These are phyloP conservation scores for Cheiracanthium punctorium DNA, from an alignment of 2,888 invertebrate species.

Conservation along the genomic window DNA sequence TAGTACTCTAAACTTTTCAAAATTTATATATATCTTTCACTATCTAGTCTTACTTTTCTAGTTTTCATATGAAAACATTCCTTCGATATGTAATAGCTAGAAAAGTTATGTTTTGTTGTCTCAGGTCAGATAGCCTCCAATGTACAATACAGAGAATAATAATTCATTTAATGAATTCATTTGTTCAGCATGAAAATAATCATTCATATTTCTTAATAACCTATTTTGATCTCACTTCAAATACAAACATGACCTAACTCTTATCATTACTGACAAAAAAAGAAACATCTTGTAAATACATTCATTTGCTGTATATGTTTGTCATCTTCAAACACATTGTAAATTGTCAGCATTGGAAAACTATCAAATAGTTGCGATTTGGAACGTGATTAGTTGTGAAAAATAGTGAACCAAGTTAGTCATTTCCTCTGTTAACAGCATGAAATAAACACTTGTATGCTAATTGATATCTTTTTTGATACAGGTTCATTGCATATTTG, in stretches of 20 bases:
- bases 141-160: background rate
- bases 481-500: conserved; percentile 49
- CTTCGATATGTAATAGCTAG: background rate
- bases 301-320: conserved; percentile 10
- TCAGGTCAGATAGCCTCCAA: background rate
- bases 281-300: background rate
- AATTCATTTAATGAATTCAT: background rate
- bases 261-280: background rate
- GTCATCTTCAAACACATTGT: background rate
- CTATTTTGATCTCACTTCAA: background rate
- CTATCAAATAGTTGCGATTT: background rate
- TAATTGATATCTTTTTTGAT: conserved; percentile 48
- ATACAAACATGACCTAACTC: background rate
- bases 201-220: no score
- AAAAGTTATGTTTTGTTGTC: conserved; percentile 13
- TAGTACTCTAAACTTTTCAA: background rate
- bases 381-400: background rate
- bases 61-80: background rate
- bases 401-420: background rate
- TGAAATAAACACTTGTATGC: conserved; percentile 1
- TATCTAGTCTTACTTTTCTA: conserved; percentile 16
- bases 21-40: background rate
- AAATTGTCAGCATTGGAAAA: background rate
- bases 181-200: no score
- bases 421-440: background rate